Evolutionary conservation across 2,888 invertebrate species (phyloP).

Genomic region (Zele albiditarsus): DNA sequence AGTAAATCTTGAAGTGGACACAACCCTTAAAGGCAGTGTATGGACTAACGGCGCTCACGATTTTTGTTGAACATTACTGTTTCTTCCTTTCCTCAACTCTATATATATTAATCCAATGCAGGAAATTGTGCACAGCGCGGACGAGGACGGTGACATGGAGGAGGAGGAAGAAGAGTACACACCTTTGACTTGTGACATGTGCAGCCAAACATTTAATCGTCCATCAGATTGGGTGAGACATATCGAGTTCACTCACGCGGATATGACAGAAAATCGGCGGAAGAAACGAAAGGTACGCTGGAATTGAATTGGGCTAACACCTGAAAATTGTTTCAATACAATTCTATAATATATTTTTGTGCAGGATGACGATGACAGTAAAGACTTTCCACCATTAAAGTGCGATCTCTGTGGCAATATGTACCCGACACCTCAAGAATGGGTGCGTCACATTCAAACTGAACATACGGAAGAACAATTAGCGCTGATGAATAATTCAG

Average conservation of each 20-base stretch:
- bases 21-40: too few species aligned
- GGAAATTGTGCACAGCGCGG: constrained; percentile 72
- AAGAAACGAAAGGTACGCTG: constrained; percentile 67
- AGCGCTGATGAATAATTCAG: constrained; percentile 84
- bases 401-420: constrained; percentile 86
- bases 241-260: constrained; percentile 84
- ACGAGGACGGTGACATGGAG: constrained; percentile 74
- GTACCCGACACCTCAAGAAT: constrained; percentile 85
- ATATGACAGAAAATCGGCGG: constrained; percentile 74
- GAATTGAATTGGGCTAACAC: neutral
- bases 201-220: constrained; percentile 87
- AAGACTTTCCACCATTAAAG: constrained; percentile 81
- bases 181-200: constrained; percentile 87
- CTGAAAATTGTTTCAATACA: neutral
- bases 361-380: constrained; percentile 81
- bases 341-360: constrained; percentile 59
- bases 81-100: neutral
- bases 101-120: constrained; percentile 44
- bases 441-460: constrained; percentile 90
- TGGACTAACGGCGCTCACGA: too few species aligned
- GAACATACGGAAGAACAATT: constrained; percentile 88
- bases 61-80: neutral
- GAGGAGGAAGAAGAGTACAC: constrained; percentile 79
- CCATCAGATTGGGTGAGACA: constrained; percentile 90
- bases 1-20: too few species aligned